Evolutionary conservation across 2,797 vertebrate species (phyloP).

Genomic region (Xiphorhynchus erythropygius): DNA sequence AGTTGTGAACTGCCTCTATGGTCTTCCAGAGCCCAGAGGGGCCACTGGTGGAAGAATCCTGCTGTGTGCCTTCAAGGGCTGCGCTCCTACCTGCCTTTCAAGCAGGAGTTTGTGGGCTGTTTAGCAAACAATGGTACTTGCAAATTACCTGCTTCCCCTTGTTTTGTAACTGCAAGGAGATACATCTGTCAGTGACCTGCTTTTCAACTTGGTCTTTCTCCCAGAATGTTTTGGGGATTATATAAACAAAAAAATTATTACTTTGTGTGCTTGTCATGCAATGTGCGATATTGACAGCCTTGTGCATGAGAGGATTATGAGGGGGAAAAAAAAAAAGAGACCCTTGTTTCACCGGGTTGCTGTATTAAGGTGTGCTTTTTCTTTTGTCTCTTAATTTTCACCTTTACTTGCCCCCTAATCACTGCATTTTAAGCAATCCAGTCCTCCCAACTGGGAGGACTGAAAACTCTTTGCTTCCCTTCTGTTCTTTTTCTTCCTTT

Average conservation of each 20-base stretch:
- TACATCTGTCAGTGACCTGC: not conserved
- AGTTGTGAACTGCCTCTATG: not conserved
- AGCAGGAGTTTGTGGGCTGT: not conserved
- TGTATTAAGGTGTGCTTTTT: not conserved
- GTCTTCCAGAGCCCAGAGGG: not conserved
- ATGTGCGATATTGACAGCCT: not conserved
- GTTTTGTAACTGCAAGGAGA: not conserved
- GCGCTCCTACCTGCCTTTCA: fast-evolving
- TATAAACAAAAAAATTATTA: not conserved
- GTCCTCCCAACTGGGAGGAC: not conserved
- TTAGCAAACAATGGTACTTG: fast-evolving
- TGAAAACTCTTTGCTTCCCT: not conserved
- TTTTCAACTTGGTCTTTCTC: not conserved
- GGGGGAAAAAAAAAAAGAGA: not conserved
- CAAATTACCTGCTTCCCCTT: not conserved
- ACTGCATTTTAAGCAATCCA: not conserved
- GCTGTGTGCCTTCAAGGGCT: fast-evolving
- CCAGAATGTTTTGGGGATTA: not conserved
- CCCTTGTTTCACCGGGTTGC: not conserved
- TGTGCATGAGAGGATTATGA: not conserved
- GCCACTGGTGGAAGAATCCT: fast-evolving
- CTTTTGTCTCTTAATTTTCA: not conserved
- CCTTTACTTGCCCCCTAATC: not conserved
- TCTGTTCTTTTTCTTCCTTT: not conserved
- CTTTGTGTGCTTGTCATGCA: not conserved